These are phyloP conservation scores for Dasypolia templi DNA, from an alignment of 2,888 invertebrate genomes.

Conservation along the genomic window DNA sequence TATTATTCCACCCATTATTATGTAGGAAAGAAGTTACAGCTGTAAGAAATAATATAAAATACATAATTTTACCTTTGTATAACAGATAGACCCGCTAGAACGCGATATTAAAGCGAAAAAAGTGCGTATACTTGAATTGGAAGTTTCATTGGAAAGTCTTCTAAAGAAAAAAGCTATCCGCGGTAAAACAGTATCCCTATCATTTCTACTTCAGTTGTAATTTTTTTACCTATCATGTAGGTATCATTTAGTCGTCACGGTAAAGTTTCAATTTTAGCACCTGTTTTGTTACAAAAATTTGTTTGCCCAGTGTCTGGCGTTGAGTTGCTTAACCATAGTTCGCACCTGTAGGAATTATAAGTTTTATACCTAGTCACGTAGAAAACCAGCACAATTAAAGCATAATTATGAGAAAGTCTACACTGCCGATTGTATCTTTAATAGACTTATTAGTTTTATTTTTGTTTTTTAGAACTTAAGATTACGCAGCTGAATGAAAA, in stretches of 20 bases:
- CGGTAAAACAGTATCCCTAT: constrained; percentile 78
- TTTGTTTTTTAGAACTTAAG: constrained; percentile 91
- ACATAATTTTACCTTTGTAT: constrained; percentile 51
- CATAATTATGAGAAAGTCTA: background rate
- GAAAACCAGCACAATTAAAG: constrained; percentile 8
- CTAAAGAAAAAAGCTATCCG: constrained; percentile 93
- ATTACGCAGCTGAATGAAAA: constrained; percentile 95
- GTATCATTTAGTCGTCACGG: constrained; percentile 54
- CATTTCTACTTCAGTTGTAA: constrained; percentile 83
- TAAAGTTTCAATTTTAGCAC: constrained; percentile 63
- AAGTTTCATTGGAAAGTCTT: constrained; percentile 94
- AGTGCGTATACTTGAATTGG: constrained; percentile 95
- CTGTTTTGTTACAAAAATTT: constrained; percentile 33
- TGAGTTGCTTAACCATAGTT: constrained; percentile 18
- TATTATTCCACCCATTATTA: constrained; percentile 16
- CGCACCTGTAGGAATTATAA: constrained; percentile 4
- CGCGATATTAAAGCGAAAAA: constrained; percentile 95
- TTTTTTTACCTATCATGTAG: constrained; percentile 78
- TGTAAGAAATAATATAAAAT: constrained; percentile 68
- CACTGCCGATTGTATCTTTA: background rate
- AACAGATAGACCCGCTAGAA: constrained; percentile 95
- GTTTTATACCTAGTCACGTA: constrained; percentile 9
- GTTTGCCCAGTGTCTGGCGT: constrained; percentile 21
- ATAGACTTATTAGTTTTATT: background rate
- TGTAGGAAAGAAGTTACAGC: constrained; percentile 86